These are phyloP conservation scores for Cassiopea xamachana DNA, from an alignment of 30 jellyfish, hydroid and myxozoan genomes.

Conservation along the genomic window DNA sequence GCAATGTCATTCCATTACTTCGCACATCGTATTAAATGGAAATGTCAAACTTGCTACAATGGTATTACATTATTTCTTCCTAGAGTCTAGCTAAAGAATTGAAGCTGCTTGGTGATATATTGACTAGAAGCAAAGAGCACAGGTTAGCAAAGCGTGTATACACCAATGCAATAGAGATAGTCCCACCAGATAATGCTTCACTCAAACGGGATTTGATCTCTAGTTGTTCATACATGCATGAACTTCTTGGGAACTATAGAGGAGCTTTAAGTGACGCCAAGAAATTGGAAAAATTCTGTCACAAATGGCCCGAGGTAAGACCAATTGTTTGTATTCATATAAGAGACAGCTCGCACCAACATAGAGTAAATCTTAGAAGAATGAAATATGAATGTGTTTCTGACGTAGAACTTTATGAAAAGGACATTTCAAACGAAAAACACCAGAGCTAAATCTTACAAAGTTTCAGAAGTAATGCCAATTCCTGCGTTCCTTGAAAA, in stretches of 20 bases:
- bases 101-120: constrained; percentile 27
- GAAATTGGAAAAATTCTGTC: constrained; percentile 10
- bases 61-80: not conserved
- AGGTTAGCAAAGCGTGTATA: constrained; percentile 23
- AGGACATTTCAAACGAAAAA: no score
- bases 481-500: no score
- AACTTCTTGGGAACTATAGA: not conserved
- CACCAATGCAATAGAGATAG: constrained; percentile 18
- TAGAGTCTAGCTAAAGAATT: constrained; percentile 34
- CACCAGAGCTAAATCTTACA: no score
- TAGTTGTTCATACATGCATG: constrained; percentile 30
- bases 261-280: constrained; percentile 51
- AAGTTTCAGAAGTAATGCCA: no score
- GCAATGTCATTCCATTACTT: no score
- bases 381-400: no score
- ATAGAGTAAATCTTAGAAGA: no score
- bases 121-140: constrained; percentile 1
- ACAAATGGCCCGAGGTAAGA: constrained; percentile 68
- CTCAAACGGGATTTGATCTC: constrained; percentile 46
- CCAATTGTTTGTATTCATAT: not conserved
- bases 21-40: not conserved
- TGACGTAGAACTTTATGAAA: no score
- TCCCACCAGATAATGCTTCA: constrained; percentile 8
- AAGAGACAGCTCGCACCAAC: not conserved
- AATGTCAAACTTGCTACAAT: not conserved